A percentile compares a stretch with the other conserved stretches of the same genome.
These are phyloP conservation scores for Eupithecia insigniata DNA, from an alignment of 2,888 invertebrate species.

Conservation along the genomic window DNA sequence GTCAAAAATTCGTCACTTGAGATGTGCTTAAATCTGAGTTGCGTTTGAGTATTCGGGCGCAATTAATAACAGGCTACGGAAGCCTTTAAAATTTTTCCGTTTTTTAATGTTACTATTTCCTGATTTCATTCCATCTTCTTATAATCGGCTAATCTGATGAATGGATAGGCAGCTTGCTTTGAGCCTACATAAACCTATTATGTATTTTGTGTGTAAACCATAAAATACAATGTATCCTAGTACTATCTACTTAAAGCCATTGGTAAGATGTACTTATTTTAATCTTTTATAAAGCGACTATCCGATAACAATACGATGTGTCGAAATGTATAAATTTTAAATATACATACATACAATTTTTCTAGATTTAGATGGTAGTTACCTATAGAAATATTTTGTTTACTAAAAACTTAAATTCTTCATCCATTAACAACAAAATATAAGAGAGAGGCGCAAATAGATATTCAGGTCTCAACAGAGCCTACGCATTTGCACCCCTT, in stretches of 20 bases:
- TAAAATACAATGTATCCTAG: slow-evolving; percentile 3
- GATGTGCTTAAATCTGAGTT: too few species aligned
- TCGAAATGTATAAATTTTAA: neutral
- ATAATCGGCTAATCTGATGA: neutral
- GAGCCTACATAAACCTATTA: neutral
- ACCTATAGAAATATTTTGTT: too few species aligned
- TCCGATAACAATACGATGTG: neutral
- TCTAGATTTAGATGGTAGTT: neutral
- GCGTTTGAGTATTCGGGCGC: too few species aligned
- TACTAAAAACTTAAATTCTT: too few species aligned
- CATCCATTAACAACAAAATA: too few species aligned
- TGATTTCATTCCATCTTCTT: neutral
- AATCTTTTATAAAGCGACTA: neutral
- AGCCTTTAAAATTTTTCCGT: too few species aligned
- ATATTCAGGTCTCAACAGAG: too few species aligned
- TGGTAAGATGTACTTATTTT: neutral
- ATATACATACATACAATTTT: too few species aligned
- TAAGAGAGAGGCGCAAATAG: too few species aligned
- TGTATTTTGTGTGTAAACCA: slow-evolving; percentile 1
- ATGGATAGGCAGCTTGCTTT: neutral
- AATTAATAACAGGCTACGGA: too few species aligned
- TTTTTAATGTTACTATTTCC: neutral
- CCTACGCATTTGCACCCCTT: too few species aligned
- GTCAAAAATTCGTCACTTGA: too few species aligned
- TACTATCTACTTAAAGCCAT: neutral